Evolutionary conservation across 2,888 invertebrate species (phyloP), one percentile per base, ranked within the genome.

Genomic region (Digitonthophagus gazella): DNA sequence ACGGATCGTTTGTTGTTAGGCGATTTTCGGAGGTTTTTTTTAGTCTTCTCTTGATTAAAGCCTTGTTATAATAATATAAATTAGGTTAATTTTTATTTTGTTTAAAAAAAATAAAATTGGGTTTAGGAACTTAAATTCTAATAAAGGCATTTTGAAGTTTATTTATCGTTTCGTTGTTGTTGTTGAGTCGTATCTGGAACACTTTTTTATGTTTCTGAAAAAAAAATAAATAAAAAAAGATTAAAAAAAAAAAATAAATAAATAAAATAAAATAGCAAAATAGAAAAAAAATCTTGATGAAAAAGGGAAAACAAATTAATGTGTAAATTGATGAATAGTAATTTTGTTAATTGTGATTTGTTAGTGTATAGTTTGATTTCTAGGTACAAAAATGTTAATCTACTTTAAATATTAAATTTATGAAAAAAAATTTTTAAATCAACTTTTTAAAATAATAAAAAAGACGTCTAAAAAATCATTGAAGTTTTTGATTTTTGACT

Each of bases 91-190:
- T 18, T 15, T 61, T 61, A 61, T 61, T 18, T 16, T 20, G 16
- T 61, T 3, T 58, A 18, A 19, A 18, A 14, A 18, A n/a, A n/a
- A 19, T 61, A 3, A 20, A 61, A 61, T 19, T 19, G 61, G 16
- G 15, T 61, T 61, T 61, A 61, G 61, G 61, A 61, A 61, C 61
- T 61, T 61, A 61, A 18, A 20, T 61, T 61, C 61, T 61, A 61
- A 61, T 16, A 18, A 18, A 61, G 18, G 61, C 15, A 61, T 18
- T 61, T 20, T 11, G 5, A 6, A n/a, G 18, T 14, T 19, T 18
- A 14, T n/a, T 61, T 19, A 61, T 19, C 20, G 61, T 19, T 61
- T 61, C n/a, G 61, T 61, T 20, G 61, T 19, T 16, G 61, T 61
- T 20, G 61, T 19, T 16, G 19, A 18, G 18, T 61, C 61, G 18